A percentile compares a stretch with the other conserved stretches of the same genome.
Conservation (phyloP, 2,888 invertebrate genomes). For the Ornithoptera priamus region DNA sequence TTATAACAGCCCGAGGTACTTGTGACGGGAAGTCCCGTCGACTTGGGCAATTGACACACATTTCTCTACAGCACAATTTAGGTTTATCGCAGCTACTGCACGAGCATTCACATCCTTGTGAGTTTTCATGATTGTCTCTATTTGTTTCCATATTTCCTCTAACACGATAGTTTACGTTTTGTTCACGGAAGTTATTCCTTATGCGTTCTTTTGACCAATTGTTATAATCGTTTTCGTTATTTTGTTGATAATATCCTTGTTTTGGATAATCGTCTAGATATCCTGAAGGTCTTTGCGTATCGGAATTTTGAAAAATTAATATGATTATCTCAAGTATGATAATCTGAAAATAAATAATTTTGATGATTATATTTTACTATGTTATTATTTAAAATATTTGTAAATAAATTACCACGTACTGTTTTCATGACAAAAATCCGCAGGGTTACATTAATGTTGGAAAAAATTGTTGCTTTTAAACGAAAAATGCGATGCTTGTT, state of each 20-base stretch:
- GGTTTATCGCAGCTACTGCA: constrained; percentile 34
- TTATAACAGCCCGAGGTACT: background rate
- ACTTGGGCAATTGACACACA: constrained; percentile 32
- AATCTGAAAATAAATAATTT: constrained; percentile 32
- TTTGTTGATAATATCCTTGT: constrained; percentile 9
- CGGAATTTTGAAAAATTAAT: constrained; percentile 16
- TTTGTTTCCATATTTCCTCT: constrained; percentile 9
- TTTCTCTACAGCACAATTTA: constrained; percentile 32
- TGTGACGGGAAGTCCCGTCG: constrained; percentile 4
- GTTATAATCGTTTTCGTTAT: constrained; percentile 18
- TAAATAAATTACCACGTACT: background rate
- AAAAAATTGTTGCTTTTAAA: background rate
- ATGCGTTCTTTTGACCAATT: constrained; percentile 12
- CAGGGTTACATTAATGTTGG: background rate
- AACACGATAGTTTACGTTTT: constrained; percentile 14
- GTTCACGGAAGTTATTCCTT: constrained; percentile 21
- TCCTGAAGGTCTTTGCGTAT: constrained; percentile 16
- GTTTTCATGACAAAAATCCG: background rate
- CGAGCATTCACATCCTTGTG: constrained; percentile 42
- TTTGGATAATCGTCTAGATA: constrained; percentile 15
- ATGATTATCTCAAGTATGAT: constrained; percentile 25
- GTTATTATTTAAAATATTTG: background rate
- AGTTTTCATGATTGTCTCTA: constrained; percentile 35
- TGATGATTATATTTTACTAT: constrained; percentile 8
- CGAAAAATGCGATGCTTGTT: too few species aligned